These are phyloP conservation scores for Galagoides demidoff DNA, from an alignment of 2,797 vertebrate species.

Conservation along the genomic window DNA sequence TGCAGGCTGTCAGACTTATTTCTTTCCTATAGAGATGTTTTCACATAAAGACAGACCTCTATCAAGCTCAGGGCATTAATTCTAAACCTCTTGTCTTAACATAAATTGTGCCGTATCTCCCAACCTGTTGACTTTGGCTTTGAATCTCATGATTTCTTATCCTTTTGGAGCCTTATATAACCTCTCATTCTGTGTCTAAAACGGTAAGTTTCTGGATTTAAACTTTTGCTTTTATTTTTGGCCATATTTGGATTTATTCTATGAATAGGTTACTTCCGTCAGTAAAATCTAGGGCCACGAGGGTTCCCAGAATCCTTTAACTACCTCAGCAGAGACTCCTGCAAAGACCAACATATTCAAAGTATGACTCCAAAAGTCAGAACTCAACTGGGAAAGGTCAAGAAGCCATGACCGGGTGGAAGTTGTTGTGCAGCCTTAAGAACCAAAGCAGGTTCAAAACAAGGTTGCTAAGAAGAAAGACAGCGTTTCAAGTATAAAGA, in stretches of 20 bases:
- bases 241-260: background rate
- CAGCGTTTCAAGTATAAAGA: background rate
- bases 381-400: background rate
- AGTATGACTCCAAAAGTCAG: background rate
- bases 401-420: background rate
- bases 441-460: background rate
- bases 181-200: background rate
- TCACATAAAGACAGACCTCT: background rate
- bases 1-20: background rate
- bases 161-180: background rate
- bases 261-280: background rate
- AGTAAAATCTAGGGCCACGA: background rate
- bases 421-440: background rate
- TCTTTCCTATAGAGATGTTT: background rate
- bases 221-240: background rate
- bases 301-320: background rate
- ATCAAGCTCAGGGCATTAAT: background rate
- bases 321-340: background rate
- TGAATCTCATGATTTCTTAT: background rate
- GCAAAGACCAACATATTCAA: background rate
- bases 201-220: background rate
- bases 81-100: background rate
- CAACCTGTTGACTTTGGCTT: background rate
- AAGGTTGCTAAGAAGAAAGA: background rate
- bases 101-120: background rate